Evolutionary conservation across 2,888 invertebrate genomes (phyloP).

Genomic region (Tanypteryx hageni): DNA sequence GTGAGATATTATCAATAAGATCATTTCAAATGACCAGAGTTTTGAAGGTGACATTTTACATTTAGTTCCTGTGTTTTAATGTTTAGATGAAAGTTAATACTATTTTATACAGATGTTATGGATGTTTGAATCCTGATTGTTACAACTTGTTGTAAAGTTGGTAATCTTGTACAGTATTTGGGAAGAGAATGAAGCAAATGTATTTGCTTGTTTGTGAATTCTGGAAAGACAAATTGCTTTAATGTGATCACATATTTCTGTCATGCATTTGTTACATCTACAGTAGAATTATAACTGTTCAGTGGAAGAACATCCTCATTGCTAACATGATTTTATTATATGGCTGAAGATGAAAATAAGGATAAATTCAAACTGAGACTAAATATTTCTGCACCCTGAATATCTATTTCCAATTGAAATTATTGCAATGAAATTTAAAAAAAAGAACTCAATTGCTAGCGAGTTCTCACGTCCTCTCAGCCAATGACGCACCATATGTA

Average conservation of each 20-base stretch:
- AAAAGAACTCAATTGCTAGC: background rate
- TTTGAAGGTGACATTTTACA: slow-evolving; percentile 58
- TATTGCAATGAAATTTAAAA: background rate
- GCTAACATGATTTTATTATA: slow-evolving; percentile 23
- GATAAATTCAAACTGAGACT: slow-evolving; percentile 31
- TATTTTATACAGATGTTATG: slow-evolving; percentile 64
- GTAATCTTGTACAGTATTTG: slow-evolving; percentile 61
- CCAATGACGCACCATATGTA: slow-evolving; percentile 20
- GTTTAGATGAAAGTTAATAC: slow-evolving; percentile 61
- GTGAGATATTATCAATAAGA: slow-evolving; percentile 51
- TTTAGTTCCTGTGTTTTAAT: slow-evolving; percentile 63
- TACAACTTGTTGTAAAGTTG: slow-evolving; percentile 64
- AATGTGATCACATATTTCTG: slow-evolving; percentile 47
- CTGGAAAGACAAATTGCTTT: slow-evolving; percentile 36
- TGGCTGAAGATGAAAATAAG: slow-evolving; percentile 11
- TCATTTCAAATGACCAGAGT: slow-evolving; percentile 57
- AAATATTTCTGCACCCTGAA: slow-evolving; percentile 48
- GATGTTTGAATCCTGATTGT: slow-evolving; percentile 64
- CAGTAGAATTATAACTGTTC: slow-evolving; percentile 40
- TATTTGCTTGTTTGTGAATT: slow-evolving; percentile 52
- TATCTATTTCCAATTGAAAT: slow-evolving; percentile 43
- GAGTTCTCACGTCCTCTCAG: slow-evolving; percentile 12
- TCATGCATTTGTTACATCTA: slow-evolving; percentile 57
- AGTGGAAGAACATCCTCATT: slow-evolving; percentile 14
- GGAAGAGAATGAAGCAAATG: slow-evolving; percentile 56